These are phyloP conservation scores for Sycophaga agraensis DNA, from an alignment of 1,140 invertebrate genomes.

Conservation along the genomic window DNA sequence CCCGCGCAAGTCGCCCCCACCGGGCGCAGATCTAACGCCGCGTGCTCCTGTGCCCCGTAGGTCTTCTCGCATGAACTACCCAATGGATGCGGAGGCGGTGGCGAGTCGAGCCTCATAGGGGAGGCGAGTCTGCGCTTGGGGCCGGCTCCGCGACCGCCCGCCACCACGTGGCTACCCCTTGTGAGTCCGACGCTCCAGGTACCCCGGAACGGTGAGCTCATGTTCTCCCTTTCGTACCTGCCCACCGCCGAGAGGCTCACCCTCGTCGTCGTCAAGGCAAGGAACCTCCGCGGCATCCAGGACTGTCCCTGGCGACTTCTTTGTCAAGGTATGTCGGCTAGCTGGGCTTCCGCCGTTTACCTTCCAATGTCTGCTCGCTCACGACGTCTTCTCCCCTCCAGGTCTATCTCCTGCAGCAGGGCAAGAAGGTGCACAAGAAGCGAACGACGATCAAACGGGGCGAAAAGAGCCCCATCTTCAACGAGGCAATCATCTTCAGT, in stretches of 20 bases:
- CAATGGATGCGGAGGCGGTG: neutral
- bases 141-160: slow-evolving; percentile 51
- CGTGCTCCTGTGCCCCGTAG: slow-evolving; percentile 23
- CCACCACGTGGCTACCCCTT: slow-evolving; percentile 60
- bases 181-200: slow-evolving; percentile 59
- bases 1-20: too few relatives aligned
- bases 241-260: slow-evolving; percentile 64
- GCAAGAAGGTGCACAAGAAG: slow-evolving; percentile 77
- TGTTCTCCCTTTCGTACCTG: slow-evolving; percentile 64
- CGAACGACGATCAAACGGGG: slow-evolving; percentile 71
- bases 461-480: slow-evolving; percentile 74
- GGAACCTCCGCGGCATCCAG: slow-evolving; percentile 52
- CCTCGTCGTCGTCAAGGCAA: slow-evolving; percentile 63
- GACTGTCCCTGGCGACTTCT: slow-evolving; percentile 47
- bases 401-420: slow-evolving; percentile 75
- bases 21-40: too few relatives aligned
- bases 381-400: too few relatives aligned
- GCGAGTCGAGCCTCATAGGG: slow-evolving; percentile 35
- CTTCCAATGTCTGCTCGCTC: too few relatives aligned
- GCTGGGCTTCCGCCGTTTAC: too few relatives aligned
- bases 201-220: slow-evolving; percentile 62
- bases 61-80: slow-evolving; percentile 46
- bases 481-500: slow-evolving; percentile 78
- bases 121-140: slow-evolving; percentile 60
- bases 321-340: slow-evolving; percentile 52